phyloP scores from a whole-genome alignment of 2,888 invertebrate species.

The Cremastobaeus sp. region DNA sequence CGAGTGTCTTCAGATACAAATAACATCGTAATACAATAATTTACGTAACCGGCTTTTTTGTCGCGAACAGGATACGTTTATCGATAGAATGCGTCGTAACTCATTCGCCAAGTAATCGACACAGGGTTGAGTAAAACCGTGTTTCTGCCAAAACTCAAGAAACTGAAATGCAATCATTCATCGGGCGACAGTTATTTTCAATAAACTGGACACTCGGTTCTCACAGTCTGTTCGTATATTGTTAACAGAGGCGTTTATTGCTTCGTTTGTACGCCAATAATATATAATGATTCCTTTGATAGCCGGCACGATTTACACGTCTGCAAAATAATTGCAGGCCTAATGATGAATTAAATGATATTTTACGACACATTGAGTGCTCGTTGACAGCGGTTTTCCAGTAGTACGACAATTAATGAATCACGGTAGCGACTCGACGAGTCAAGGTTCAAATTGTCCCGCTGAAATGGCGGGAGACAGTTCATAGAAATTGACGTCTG shows the following conservation, averaged over 20 bases:
- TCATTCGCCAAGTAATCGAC: constrained; percentile 7
- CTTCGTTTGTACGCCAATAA: constrained; percentile 6
- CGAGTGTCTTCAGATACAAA: no score
- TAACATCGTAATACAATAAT: no score
- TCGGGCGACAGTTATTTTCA: constrained; percentile 24
- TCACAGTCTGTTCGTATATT: constrained; percentile 37
- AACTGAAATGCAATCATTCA: constrained; percentile 31
- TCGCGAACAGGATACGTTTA: constrained; percentile 8
- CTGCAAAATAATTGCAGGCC: constrained; percentile 10
- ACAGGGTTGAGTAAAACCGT: background rate
- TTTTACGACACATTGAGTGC: constrained; percentile 12
- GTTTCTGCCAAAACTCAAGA: constrained; percentile 21
- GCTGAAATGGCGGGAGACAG: no score
- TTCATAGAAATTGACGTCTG: no score
- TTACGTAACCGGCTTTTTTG: no score
- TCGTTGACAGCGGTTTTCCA: no score
- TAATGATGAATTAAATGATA: constrained; percentile 19
- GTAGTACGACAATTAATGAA: no score
- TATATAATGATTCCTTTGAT: no score
- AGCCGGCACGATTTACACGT: constrained; percentile 14
- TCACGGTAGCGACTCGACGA: no score
- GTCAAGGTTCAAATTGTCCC: no score
- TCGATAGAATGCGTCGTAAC: constrained; percentile 3
- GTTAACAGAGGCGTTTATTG: constrained; percentile 24
- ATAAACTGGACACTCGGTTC: constrained; percentile 40